phyloP scores from a whole-genome alignment of 2,797 vertebrate genomes.

The Phalloptychus januarius region DNA sequence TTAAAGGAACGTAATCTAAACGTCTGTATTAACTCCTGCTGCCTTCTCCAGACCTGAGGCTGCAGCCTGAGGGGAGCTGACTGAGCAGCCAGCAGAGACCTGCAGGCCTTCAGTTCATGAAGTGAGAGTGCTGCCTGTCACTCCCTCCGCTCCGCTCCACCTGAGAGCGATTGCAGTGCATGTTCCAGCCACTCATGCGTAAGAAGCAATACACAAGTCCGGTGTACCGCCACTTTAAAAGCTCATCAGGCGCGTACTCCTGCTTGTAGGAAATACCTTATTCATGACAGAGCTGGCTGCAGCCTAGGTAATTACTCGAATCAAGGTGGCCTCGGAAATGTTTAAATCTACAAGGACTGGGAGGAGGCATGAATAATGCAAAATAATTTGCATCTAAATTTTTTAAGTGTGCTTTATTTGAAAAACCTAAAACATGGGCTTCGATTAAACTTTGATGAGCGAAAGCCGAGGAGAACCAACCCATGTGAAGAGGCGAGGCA shows the following conservation, averaged over 20 bases:
- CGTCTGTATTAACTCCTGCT: too few relatives aligned
- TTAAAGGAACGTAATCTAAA: neutral
- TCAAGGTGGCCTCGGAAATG: constrained; percentile 99
- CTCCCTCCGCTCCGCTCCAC: constrained; percentile 83
- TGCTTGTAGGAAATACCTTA: constrained; percentile 99
- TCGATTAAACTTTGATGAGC: constrained; percentile 99
- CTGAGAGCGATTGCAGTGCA: constrained; percentile 91
- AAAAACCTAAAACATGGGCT: constrained; percentile 92
- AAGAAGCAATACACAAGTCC: constrained; percentile 94
- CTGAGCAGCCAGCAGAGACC: constrained; percentile 36
- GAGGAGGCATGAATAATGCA: constrained; percentile 98
- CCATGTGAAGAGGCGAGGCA: constrained; percentile 79
- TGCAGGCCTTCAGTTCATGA: constrained; percentile 42
- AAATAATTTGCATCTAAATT: constrained; percentile 99
- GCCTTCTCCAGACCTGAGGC: neutral
- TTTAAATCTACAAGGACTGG: constrained; percentile 99
- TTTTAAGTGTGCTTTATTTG: constrained; percentile 99
- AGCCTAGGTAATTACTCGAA: constrained; percentile 99
- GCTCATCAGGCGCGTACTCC: constrained; percentile 93
- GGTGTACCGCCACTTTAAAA: constrained; percentile 99
- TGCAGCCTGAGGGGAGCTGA: constrained; percentile 19
- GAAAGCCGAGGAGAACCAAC: constrained; percentile 85
- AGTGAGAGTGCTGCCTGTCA: constrained; percentile 80
- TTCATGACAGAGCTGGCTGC: constrained; percentile 94
- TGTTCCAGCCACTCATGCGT: constrained; percentile 93